Conservation (phyloP, 2,888 invertebrate species). For the Drosophila lacicola region DNA sequence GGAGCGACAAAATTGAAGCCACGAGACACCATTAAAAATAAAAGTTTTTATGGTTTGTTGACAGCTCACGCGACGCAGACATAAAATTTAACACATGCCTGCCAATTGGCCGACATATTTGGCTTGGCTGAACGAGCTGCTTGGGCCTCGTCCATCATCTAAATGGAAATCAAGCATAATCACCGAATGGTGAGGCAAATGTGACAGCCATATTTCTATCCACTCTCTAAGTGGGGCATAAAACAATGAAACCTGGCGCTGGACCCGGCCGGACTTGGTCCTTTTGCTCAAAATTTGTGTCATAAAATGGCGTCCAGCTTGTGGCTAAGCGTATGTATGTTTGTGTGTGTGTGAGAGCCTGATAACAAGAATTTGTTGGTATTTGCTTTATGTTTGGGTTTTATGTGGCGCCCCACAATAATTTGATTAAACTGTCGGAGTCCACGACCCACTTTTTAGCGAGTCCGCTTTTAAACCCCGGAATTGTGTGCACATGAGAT, state of each 20-base stretch:
- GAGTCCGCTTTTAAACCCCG: neutral
- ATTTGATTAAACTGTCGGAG: conserved; percentile 58
- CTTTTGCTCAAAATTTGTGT: conserved; percentile 21
- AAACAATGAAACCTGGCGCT: conserved; percentile 54
- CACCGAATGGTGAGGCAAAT: conserved; percentile 62
- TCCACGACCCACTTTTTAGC: neutral
- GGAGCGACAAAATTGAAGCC: conserved; percentile 34
- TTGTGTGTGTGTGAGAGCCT: conserved; percentile 33
- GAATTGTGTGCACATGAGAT: neutral
- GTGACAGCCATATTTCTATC: conserved; percentile 50
- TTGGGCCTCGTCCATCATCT: conserved; percentile 62
- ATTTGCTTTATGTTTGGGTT: conserved; percentile 42
- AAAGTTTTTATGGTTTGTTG: conserved; percentile 60
- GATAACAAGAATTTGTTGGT: conserved; percentile 60
- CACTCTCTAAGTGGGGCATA: conserved; percentile 15
- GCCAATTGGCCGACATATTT: conserved; percentile 20
- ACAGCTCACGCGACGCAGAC: conserved; percentile 43
- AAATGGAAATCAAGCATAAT: conserved; percentile 76
- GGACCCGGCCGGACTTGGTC: conserved; percentile 2
- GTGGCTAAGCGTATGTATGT: neutral
- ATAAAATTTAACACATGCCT: conserved; percentile 29
- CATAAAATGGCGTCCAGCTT: conserved; percentile 29
- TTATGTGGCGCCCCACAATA: conserved; percentile 41
- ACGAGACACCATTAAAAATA: conserved; percentile 47
- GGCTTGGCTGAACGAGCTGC: conserved; percentile 18